Percentiles rank a stretch among this genome's conserved stretches.
These are phyloP conservation scores for Gerris buenoi DNA, from an alignment of 1,140 invertebrate genomes.

Conservation along the genomic window DNA sequence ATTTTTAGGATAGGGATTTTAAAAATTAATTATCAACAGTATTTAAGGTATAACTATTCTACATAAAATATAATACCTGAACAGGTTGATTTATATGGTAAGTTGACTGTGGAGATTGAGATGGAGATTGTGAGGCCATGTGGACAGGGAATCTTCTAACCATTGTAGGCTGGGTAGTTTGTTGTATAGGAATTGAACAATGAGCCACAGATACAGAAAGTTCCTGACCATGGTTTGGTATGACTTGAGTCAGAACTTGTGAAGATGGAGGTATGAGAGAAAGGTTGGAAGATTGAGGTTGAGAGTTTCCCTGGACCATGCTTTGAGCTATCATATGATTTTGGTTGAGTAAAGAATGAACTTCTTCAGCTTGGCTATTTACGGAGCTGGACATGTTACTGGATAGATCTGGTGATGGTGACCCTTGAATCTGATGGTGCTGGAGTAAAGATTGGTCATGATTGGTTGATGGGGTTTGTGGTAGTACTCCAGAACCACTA, in stretches of 20 bases:
- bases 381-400: too few relatives aligned
- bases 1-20: too few relatives aligned
- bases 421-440: not conserved
- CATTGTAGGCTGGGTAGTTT: not conserved
- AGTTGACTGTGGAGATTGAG: not conserved
- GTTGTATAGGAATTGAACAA: not conserved
- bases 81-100: not conserved
- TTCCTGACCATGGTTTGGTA: not conserved
- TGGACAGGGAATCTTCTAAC: not conserved
- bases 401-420: not conserved
- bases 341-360: not conserved
- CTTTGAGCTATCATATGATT: not conserved
- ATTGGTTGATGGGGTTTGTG: not conserved
- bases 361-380: not conserved
- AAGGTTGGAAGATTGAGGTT: not conserved
- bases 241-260: not conserved
- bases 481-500: not conserved
- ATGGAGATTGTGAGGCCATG: too few relatives aligned
- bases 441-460: not conserved
- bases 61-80: not conserved
- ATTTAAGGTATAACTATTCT: too few relatives aligned
- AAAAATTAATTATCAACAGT: too few relatives aligned
- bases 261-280: not conserved
- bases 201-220: not conserved
- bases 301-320: not conserved